Evolutionary conservation across 1,140 invertebrate genomes (phyloP).

Genomic region (Cydia splendana): DNA sequence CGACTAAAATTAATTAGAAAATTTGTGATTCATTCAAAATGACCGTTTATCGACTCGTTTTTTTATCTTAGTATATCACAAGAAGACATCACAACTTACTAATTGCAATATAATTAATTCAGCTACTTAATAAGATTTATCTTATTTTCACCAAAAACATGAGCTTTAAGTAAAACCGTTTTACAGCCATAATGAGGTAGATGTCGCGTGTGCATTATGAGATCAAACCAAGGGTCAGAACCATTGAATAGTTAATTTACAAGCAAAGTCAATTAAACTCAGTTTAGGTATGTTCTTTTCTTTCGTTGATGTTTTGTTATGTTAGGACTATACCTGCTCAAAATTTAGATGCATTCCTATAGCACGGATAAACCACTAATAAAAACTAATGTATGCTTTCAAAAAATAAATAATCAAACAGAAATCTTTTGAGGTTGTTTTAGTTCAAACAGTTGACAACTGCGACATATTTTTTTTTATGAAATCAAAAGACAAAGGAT

Average conservation of each 20-base stretch:
- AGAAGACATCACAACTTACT: slow-evolving; percentile 16
- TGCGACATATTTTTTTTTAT: no score
- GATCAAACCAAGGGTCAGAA: slow-evolving; percentile 65
- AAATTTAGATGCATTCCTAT: not conserved
- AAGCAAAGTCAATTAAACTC: slow-evolving; percentile 68
- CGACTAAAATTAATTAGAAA: slow-evolving; percentile 26
- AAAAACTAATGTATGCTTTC: no score
- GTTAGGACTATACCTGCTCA: not conserved
- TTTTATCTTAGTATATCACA: slow-evolving; percentile 18
- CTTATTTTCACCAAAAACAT: slow-evolving; percentile 24
- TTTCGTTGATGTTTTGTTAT: not conserved
- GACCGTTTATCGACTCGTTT: slow-evolving; percentile 12
- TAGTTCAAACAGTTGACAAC: no score
- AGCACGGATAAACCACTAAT: no score
- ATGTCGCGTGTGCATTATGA: slow-evolving; percentile 66
- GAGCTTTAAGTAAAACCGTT: slow-evolving; percentile 47
- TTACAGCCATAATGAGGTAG: slow-evolving; percentile 62
- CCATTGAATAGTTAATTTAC: slow-evolving; percentile 73
- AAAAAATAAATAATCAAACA: no score
- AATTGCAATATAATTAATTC: slow-evolving; percentile 10
- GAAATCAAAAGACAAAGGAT: no score
- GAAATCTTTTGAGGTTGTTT: no score
- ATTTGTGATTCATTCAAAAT: slow-evolving; percentile 22
- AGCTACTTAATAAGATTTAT: slow-evolving; percentile 32
- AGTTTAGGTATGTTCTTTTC: slow-evolving; percentile 8